Evolutionary conservation across 2,888 invertebrate genomes (phyloP), one percentile per base, ranked within the genome.

Genomic region (Thymelicus acteon): DNA sequence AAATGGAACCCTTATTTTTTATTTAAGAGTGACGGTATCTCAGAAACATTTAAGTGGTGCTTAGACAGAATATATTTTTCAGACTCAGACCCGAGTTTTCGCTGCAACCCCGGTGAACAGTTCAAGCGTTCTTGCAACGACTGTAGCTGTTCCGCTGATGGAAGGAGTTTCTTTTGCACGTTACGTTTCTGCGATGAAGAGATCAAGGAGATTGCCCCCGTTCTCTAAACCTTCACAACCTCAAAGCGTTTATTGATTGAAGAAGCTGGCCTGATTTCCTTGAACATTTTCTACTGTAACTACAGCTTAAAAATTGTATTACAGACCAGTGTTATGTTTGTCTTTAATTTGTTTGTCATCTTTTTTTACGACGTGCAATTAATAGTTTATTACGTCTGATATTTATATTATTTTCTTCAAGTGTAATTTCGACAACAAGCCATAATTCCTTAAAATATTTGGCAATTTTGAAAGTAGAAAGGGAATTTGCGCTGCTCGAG

Each of bases 71-170:
- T 10, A 44, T 44, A 12, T 10, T 44, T 44, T 44, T 62, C 77
- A 86, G 89, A 87, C 57, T 73, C 85, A 4, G 90, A 89, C 70
- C 83, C 85, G 13, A 87, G 86, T 44, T 94, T 93, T 83, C 91
- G 91, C 63, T 95, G 94, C 84, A 91, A 89, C 70, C 90, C 94
- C 0, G 93, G 92, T 1, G 90, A 92, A 74, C 89, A 89, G 73
- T 94, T 93, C 85, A 89, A 88, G 72, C 85, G 85, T 0, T 88
- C 87, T 54, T 95, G 95, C 82, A 94, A 94, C 77, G 91, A 92
- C 77, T 95, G 95, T 82, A 87, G 89, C 1, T 95, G 95, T 78
- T 88, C 90, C 0, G 89, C 90, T 0, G 91, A 92, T 71, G 94
- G 94, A 10, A 89, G 80, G 69, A 86, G 85, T 65, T 88, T 92